Percentiles rank a stretch among this genome's conserved stretches.
Conservation (phyloP, 2,113 vertebrate genomes). For the Malurus alboscapulatus region DNA sequence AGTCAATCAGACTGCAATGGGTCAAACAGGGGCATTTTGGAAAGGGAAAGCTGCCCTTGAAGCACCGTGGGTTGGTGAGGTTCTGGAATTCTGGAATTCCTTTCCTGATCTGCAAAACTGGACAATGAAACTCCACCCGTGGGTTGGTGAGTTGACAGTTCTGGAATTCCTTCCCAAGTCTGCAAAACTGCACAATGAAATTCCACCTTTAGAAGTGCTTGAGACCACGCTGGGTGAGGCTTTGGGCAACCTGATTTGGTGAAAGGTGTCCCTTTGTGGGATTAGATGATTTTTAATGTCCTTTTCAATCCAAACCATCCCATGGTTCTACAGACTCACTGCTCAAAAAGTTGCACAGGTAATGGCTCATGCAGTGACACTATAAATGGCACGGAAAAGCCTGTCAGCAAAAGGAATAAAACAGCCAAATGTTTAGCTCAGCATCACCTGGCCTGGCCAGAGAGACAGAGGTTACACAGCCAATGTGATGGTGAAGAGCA, state of each 20-base stretch:
- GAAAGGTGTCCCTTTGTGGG: background rate
- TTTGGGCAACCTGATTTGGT: background rate
- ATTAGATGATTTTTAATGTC: background rate
- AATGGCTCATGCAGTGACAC: background rate
- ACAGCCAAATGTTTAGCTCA: background rate
- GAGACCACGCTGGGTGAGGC: background rate
- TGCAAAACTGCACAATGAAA: background rate
- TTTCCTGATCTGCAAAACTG: background rate
- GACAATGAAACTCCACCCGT: background rate
- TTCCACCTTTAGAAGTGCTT: background rate
- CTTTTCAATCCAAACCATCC: background rate
- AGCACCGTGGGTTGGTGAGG: background rate
- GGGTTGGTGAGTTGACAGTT: background rate
- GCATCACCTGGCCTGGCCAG: background rate
- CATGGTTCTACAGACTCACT: background rate
- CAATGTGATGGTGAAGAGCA: background rate
- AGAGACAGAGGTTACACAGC: background rate
- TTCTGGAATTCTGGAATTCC: background rate
- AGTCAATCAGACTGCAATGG: background rate
- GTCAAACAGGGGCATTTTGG: background rate
- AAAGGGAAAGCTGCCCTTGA: background rate
- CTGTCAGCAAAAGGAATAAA: slow-evolving; percentile 2
- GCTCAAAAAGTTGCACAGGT: background rate
- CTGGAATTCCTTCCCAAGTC: background rate
- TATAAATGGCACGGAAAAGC: background rate